phyloP scores from a whole-genome alignment of 2,888 invertebrate species.

The Acanthosepion pharaonis region DNA sequence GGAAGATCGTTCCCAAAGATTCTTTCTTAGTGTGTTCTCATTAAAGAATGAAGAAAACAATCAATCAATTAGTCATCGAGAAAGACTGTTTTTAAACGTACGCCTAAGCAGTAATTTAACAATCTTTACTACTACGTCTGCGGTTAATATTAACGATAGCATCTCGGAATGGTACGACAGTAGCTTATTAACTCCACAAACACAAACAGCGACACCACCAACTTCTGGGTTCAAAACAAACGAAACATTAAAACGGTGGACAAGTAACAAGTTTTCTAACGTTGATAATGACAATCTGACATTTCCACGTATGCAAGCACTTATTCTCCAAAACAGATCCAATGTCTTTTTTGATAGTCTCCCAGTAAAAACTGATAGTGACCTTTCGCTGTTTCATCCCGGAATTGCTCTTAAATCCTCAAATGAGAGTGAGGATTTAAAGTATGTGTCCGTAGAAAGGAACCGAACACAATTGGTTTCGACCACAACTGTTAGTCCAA shows the following conservation, averaged over 20 bases:
- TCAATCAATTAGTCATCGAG: neutral
- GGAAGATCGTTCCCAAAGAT: neutral
- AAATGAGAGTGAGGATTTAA: neutral
- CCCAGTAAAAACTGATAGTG: neutral
- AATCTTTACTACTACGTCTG: neutral
- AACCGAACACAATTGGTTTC: neutral
- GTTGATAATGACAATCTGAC: neutral
- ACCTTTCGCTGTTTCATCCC: neutral
- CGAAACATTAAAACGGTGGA: neutral
- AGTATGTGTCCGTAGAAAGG: neutral
- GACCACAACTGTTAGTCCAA: neutral
- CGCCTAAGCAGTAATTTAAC: neutral
- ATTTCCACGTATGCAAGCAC: neutral
- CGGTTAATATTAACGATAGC: too few relatives aligned
- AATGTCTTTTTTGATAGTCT: rapidly evolving
- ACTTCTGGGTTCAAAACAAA: neutral
- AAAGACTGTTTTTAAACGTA: neutral
- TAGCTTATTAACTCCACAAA: neutral
- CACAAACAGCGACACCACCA: neutral
- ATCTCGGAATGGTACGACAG: neutral
- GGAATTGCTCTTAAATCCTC: neutral
- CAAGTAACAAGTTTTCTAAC: neutral
- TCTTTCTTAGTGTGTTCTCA: neutral
- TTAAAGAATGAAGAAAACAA: neutral
- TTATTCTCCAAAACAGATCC: neutral